Conservation (phyloP, 2,113 vertebrate species). For the Sylvia atricapilla region DNA sequence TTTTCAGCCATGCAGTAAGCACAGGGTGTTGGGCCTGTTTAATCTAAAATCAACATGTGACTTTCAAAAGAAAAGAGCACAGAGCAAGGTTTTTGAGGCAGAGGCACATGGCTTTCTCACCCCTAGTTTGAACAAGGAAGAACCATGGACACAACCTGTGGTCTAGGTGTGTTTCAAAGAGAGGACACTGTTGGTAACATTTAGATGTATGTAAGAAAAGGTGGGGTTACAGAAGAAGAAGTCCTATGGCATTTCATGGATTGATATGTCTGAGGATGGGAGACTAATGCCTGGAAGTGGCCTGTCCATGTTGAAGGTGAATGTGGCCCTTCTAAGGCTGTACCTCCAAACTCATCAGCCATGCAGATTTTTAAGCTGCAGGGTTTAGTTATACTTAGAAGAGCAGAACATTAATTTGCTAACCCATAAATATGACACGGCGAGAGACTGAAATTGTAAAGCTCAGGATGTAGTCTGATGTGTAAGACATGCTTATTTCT, state of each 20-base stretch:
- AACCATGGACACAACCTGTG: neutral
- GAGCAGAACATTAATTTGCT: neutral
- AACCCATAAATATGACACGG: neutral
- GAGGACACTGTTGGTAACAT: neutral
- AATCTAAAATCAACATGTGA: neutral
- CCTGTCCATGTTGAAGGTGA: neutral
- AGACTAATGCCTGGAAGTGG: neutral
- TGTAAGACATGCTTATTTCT: neutral
- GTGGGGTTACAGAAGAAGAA: neutral
- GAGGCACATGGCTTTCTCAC: neutral
- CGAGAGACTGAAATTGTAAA: neutral
- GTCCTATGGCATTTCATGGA: neutral
- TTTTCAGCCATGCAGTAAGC: neutral
- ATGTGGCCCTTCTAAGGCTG: neutral
- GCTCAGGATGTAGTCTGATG: neutral
- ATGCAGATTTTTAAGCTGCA: neutral
- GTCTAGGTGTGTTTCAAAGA: neutral
- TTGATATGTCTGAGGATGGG: neutral
- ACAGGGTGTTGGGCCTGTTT: neutral
- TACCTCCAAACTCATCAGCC: neutral
- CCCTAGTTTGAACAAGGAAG: neutral
- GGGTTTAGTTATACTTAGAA: neutral
- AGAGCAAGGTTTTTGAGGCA: neutral
- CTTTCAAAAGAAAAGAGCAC: neutral
- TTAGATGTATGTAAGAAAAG: neutral